These are phyloP conservation scores for Stylophora pistillata DNA, from an alignment of 64 coral and sea anemone genomes.

Conservation along the genomic window DNA sequence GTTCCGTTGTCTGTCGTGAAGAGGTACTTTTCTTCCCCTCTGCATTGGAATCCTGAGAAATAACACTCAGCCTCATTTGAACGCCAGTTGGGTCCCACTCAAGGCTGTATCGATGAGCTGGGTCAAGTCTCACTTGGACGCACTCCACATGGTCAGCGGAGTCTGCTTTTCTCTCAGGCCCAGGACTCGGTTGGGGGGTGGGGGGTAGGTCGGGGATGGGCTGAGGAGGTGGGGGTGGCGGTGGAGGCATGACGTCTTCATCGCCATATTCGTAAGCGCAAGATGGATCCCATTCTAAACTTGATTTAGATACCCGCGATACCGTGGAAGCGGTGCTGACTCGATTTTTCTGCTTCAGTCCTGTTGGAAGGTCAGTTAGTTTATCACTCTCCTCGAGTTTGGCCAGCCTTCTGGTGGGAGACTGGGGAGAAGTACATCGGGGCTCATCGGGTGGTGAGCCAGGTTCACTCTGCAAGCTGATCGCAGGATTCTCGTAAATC, in stretches of 20 bases:
- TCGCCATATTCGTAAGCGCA: constrained; percentile 70
- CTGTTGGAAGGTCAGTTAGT: constrained; percentile 67
- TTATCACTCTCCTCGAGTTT: constrained; percentile 83
- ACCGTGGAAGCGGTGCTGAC: constrained; percentile 71
- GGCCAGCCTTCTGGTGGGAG: constrained; percentile 68
- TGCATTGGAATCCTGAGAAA: constrained; percentile 74
- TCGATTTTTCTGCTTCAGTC: constrained; percentile 78
- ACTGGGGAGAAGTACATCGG: constrained; percentile 23
- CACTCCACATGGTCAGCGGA: constrained; percentile 73
- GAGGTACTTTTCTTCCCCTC: constrained; percentile 23
- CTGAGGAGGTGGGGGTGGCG: constrained; percentile 60
- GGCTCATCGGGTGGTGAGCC: constrained; percentile 16
- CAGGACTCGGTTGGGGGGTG: constrained; percentile 61
- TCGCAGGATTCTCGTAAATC: constrained; percentile 83
- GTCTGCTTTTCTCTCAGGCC: constrained; percentile 33
- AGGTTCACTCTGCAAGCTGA: constrained; percentile 20
- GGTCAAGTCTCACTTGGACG: constrained; percentile 66
- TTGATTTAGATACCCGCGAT: constrained; percentile 70
- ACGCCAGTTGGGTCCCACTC: constrained; percentile 98
- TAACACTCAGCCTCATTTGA: constrained; percentile 89
- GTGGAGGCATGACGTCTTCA: constrained; percentile 65
- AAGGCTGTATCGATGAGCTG: constrained; percentile 79
- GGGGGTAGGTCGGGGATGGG: constrained; percentile 61
- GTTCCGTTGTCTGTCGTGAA: constrained; percentile 15
- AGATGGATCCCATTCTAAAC: constrained; percentile 87